Evolutionary conservation across 2,888 invertebrate species (phyloP), one percentile per base, ranked within the genome.

Genomic region (Drosophila quinaria): DNA sequence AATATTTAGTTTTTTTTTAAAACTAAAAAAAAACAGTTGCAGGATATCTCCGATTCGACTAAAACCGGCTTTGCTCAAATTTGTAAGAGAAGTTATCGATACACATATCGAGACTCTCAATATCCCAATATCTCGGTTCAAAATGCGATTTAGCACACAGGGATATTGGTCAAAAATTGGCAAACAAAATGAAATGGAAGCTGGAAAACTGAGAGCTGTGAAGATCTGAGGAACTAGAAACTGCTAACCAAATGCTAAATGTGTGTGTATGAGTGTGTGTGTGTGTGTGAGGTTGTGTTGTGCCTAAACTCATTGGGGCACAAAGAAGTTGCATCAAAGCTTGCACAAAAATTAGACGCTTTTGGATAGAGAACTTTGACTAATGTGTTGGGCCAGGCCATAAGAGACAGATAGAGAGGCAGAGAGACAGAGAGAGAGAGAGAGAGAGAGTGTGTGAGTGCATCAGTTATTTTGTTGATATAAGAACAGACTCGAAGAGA

Each of bases 291-390:
- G n/a, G 39, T 6, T 19, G 25, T 59, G 50, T 64, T 42, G 54
- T 62, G 55, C 49, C 58, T 29, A 58, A 58, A 71, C 31, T 52
- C 78, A 71, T 46, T 75, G 46, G 42, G 60, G 63, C 71, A 58
- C 59, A 64, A 63, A 46, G 39, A 25, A 72, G 56, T 41, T 67
- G 46, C 56, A 39, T 54, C 60, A 51, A 81, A 68, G 62, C 76
- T 76, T 78, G 79, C 65, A 66, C 76, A 68, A 73, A 84, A 84
- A 81, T 84, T 79, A 79, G 73, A 61, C 52, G 67, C 64, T 72
- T 78, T 73, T 35, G 62, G 66, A 46, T 44, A 55, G 31, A 62
- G 70, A 72, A 66, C 52, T 73, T 76, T 69, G 74, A 74, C 75
- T 74, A 74, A 74, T 74, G 74, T 71, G 67, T 60, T 49, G 41